These are phyloP conservation scores for Plectropomus leopardus DNA, from an alignment of 2,113 vertebrate species.

Conservation along the genomic window DNA sequence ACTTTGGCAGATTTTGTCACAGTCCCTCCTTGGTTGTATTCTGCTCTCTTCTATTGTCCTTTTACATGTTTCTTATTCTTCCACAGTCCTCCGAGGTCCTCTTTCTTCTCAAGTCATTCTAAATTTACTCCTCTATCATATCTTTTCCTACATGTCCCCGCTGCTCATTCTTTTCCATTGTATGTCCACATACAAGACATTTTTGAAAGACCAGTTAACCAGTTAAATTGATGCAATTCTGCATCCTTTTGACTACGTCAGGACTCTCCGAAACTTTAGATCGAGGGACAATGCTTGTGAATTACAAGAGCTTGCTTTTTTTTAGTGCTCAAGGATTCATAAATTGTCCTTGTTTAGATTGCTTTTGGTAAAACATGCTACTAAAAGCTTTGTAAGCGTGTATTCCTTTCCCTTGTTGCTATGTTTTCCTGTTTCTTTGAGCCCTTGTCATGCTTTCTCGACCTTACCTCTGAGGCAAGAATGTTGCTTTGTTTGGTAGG, in stretches of 20 bases:
- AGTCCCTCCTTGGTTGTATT: conserved; percentile 34
- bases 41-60: not conserved
- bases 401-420: not conserved
- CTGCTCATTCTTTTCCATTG: not conserved
- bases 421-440: not conserved
- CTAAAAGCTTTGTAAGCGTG: not conserved
- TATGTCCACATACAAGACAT: not conserved
- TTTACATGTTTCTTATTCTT: conserved; percentile 2
- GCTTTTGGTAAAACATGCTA: not conserved
- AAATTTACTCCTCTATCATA: not conserved
- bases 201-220: not conserved
- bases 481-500: not conserved
- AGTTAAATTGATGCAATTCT: not conserved
- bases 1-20: conserved; percentile 39
- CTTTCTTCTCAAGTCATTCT: not conserved
- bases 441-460: not conserved
- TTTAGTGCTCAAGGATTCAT: not conserved
- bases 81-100: not conserved
- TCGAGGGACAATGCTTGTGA: not conserved
- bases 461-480: conserved; percentile 1
- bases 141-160: not conserved
- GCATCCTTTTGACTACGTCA: not conserved
- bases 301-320: not conserved
- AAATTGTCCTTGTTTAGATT: not conserved
- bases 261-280: not conserved